phyloP scores from a whole-genome alignment of 2,888 invertebrate species.

The Agrypnus murinus region DNA sequence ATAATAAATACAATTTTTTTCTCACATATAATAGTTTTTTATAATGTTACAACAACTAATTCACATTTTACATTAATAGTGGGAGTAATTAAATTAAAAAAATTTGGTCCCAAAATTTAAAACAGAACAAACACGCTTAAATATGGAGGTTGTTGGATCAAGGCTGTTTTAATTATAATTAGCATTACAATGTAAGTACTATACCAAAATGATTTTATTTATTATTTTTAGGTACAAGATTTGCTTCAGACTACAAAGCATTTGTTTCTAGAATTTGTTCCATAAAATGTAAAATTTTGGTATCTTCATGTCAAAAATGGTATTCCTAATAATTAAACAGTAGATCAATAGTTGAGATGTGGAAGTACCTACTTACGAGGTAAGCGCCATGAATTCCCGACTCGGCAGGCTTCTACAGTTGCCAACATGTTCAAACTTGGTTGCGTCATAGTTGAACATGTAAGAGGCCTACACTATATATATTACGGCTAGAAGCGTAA shows the following conservation, averaged over 20 bases:
- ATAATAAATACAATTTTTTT: not conserved
- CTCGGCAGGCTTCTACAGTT: too few species aligned
- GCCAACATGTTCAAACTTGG: too few species aligned
- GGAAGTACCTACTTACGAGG: too few species aligned
- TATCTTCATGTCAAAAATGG: not conserved
- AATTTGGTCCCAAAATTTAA: slow-evolving; percentile 28
- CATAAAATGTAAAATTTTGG: not conserved
- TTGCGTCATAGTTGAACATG: too few species aligned
- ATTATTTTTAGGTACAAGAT: too few species aligned
- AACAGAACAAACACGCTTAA: slow-evolving; percentile 11
- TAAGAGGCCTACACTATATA: too few species aligned
- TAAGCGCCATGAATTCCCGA: too few species aligned
- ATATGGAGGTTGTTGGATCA: not conserved
- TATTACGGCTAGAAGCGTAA: too few species aligned
- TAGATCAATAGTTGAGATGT: too few species aligned
- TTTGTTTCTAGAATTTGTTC: not conserved
- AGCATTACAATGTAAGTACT: not conserved
- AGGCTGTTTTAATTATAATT: not conserved
- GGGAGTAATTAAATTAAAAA: slow-evolving; percentile 15
- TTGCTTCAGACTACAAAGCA: too few species aligned
- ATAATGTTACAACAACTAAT: not conserved
- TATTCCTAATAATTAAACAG: too few species aligned
- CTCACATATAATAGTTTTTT: not conserved
- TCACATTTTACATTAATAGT: not conserved
- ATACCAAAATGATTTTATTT: slow-evolving; percentile 10